These are phyloP conservation scores for Nycticryphes semicollaris DNA, from an alignment of 2,113 vertebrate genomes.

Conservation along the genomic window DNA sequence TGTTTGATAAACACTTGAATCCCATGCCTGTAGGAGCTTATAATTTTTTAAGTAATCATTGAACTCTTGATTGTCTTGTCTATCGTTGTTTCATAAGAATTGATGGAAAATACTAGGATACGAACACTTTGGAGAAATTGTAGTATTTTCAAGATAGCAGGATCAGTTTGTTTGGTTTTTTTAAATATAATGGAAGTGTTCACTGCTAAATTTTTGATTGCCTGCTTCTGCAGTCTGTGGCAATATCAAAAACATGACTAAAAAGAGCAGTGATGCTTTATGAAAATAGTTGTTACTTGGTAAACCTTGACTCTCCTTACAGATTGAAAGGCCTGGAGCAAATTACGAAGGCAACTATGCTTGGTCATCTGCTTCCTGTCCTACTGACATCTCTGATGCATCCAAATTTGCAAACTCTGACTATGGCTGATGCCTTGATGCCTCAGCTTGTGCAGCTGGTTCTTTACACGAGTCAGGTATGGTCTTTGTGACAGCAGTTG, in stretches of 20 bases:
- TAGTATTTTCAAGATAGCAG: background rate
- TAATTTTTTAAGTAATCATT: slow-evolving; percentile 1
- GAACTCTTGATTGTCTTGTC: background rate
- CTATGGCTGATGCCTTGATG: slow-evolving; percentile 94
- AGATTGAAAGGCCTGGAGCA: slow-evolving; percentile 97
- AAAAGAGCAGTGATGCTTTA: background rate
- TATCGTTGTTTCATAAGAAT: background rate
- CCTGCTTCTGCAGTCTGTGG: background rate
- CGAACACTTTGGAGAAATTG: background rate
- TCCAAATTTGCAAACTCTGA: slow-evolving; percentile 93
- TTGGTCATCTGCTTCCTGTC: slow-evolving; percentile 94
- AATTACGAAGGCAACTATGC: slow-evolving; percentile 96
- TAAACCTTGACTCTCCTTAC: slow-evolving; percentile 35
- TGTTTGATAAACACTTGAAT: slow-evolving; percentile 13
- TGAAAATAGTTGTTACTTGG: background rate
- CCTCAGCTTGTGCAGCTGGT: slow-evolving; percentile 96
- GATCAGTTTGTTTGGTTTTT: background rate
- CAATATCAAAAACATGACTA: background rate
- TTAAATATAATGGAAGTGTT: background rate
- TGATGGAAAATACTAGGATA: background rate
- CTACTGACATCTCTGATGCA: slow-evolving; percentile 97
- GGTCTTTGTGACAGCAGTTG: background rate
- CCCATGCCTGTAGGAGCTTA: background rate
- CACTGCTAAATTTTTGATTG: background rate
- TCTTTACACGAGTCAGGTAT: slow-evolving; percentile 96